These are phyloP conservation scores for Puffinus mauretanicus DNA, from an alignment of 2,113 vertebrate genomes.

Conservation along the genomic window DNA sequence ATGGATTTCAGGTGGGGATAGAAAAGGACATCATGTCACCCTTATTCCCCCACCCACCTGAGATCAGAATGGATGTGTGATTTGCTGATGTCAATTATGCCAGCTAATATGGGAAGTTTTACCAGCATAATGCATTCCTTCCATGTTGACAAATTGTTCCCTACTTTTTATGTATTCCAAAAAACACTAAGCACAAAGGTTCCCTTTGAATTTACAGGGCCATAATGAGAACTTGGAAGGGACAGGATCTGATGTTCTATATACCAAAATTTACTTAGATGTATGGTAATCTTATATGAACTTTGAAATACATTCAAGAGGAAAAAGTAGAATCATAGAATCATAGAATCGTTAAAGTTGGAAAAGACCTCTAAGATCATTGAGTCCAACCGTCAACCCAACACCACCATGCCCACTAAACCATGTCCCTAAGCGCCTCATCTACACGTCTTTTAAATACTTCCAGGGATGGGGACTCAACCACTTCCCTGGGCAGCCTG, in stretches of 20 bases:
- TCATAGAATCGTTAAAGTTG: no score
- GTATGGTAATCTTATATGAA: background rate
- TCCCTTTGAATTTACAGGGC: background rate
- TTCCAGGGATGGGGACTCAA: no score
- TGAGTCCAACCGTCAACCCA: no score
- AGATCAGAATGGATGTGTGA: background rate
- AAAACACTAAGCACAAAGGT: background rate
- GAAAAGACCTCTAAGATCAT: no score
- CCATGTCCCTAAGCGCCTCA: no score
- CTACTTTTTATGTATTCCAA: background rate
- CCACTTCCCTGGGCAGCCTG: no score
- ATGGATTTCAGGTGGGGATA: background rate
- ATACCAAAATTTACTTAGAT: background rate
- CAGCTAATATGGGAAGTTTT: background rate
- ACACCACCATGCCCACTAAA: no score
- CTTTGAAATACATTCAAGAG: background rate
- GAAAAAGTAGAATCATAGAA: background rate
- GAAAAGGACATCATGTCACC: background rate
- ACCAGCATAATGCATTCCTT: background rate
- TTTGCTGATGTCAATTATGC: background rate
- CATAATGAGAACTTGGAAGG: background rate
- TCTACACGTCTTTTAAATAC: no score
- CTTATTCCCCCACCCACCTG: rapidly evolving
- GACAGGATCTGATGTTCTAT: background rate
- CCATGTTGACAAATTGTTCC: background rate